phyloP scores from a whole-genome alignment of 2,113 vertebrate genomes.

The Eptesicus fuscus region DNA sequence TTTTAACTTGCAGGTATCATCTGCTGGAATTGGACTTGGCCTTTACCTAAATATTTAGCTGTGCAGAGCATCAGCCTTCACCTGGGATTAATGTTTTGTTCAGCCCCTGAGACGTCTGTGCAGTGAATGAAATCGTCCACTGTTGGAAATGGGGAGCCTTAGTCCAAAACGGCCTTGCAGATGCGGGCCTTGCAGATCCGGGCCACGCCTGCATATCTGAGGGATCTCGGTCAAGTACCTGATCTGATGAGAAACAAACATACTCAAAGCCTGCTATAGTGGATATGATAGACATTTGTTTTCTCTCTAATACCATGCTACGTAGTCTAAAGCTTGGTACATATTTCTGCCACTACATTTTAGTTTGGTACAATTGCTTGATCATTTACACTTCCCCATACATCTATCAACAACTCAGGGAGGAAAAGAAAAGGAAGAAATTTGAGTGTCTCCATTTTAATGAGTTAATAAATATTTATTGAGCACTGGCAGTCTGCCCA shows the following conservation, averaged over 20 bases:
- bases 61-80: neutral
- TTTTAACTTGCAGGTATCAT: neutral
- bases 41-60: neutral
- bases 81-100: neutral
- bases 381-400: neutral
- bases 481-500: neutral
- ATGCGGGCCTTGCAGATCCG: neutral
- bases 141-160: neutral
- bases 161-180: neutral
- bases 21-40: neutral
- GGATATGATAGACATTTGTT: neutral
- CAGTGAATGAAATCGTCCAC: neutral
- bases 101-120: neutral
- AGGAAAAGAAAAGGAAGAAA: neutral
- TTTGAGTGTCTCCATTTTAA: neutral
- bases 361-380: neutral
- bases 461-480: neutral
- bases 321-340: neutral
- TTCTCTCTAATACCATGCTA: neutral
- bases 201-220: neutral
- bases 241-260: neutral
- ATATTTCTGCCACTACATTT: neutral
- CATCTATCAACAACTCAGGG: neutral
- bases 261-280: neutral
- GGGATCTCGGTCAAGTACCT: constrained; percentile 27